phyloP scores from a whole-genome alignment of 53 echinoderm and acorn worm genomes.

The Hippasteria phrygiana region DNA sequence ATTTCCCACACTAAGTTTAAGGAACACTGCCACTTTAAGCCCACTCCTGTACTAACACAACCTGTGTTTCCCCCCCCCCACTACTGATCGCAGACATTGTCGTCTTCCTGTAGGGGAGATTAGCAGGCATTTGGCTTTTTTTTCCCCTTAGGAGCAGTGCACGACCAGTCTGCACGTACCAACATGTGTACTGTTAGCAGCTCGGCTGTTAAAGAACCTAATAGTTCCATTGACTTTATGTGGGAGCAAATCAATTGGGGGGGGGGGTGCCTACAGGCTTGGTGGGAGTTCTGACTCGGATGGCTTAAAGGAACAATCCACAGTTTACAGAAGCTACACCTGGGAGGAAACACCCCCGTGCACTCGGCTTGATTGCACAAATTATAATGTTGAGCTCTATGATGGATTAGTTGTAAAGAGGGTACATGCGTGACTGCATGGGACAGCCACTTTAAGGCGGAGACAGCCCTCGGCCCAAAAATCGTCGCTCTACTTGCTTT shows the following conservation, averaged over 20 bases:
- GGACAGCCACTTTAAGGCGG: constrained; percentile 9
- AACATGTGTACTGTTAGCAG: neutral
- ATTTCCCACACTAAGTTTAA: no score
- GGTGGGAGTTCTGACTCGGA: constrained; percentile 27
- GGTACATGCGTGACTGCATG: neutral
- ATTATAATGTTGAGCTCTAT: neutral
- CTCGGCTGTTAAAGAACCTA: neutral
- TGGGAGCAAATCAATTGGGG: neutral
- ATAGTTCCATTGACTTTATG: constrained; percentile 19
- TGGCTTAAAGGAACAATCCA: constrained; percentile 30
- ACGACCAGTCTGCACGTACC: neutral
- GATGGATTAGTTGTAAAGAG: no score
- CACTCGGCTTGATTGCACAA: constrained; percentile 6
- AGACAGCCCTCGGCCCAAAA: neutral
- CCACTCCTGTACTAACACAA: constrained; percentile 32
- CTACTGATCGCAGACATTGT: constrained; percentile 14
- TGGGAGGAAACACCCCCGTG: neutral
- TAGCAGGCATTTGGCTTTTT: constrained; percentile 47
- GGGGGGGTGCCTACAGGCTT: neutral
- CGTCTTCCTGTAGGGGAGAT: constrained; percentile 44
- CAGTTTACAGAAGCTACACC: neutral
- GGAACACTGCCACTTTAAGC: constrained; percentile 15
- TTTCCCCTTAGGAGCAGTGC: neutral
- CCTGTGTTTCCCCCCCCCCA: constrained; percentile 24
- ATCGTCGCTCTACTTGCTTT: constrained; percentile 18